Base-by-base conservation (phyloP, 2,113 vertebrate genomes). In the Ascaphus truei region DNA sequence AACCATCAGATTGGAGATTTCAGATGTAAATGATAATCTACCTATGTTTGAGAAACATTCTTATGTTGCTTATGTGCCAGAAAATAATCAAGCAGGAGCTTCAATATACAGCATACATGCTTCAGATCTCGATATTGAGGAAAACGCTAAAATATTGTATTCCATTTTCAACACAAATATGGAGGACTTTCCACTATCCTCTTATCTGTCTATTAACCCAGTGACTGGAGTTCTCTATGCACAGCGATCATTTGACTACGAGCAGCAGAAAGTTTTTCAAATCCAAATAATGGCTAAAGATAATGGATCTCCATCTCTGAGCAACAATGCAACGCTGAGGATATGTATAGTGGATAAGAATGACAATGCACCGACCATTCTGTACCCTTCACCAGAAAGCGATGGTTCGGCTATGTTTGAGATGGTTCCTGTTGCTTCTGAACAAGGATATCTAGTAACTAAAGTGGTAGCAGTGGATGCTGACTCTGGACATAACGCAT, bases 21-120 rank as follows among this genome's bases (percentile, higher is more conserved):
- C 89, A 41, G 85, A 86, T 59, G 72, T 85, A 48, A 86, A 85
- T 18, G 80, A 87, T 11, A 81, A 88, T 2, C 39, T 75, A 2
- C 85, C 86, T 16, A 64, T 8, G 31, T 85, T 87, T 16, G 29
- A 7, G 7, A 83, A 75, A 56, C 52, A 37, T 2, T 52, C 71
- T 10, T 81, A 60, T n/a, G 33, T 61, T 10, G 37, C 84, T 61
- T 79, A 84, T 62, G 77, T 82, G 31, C 75, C 6, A 4, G 86
- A 89, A 52, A 55, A 62, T 7, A 62, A 78, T n/a, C 65, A 33
- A 3, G 71, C 68, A 1, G 87, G 83, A 0, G n/a, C 26, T 0
- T n/a, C 39, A 30, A 50, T 87, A 79, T 30, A 62, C 75, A 0
- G 62, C 86, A 13, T 84, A 77, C 20, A 62, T 52, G 74, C 75